Percentiles rank a stretch among this genome's conserved stretches.
phyloP scores from a whole-genome alignment of 2,888 invertebrate species.

The Tinea semifulvella region DNA sequence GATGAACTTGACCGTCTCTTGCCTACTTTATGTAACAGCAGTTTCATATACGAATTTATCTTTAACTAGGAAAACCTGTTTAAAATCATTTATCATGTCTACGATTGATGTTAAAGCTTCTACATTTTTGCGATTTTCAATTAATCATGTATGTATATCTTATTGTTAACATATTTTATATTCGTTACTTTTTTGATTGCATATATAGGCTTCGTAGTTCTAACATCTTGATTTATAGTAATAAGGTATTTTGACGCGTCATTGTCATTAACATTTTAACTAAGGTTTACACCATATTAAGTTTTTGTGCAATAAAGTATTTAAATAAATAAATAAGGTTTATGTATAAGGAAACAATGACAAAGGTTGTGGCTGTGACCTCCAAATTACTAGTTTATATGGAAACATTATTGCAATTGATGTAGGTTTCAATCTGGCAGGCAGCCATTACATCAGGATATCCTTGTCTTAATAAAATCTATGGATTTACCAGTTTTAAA shows the following conservation, averaged over 20 bases:
- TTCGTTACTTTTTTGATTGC: too few species aligned
- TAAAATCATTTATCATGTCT: too few species aligned
- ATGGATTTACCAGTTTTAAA: constrained; percentile 10
- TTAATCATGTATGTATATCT: too few species aligned
- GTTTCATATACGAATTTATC: too few species aligned
- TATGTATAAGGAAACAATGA: constrained; percentile 8
- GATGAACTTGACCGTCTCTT: constrained; percentile 8
- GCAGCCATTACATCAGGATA: constrained; percentile 6
- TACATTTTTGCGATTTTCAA: too few species aligned
- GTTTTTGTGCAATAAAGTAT: background rate
- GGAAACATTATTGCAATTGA: constrained; percentile 7
- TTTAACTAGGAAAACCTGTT: too few species aligned
- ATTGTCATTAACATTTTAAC: background rate
- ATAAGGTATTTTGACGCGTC: background rate
- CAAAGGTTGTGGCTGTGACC: constrained; percentile 6
- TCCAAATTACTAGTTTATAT: constrained; percentile 11
- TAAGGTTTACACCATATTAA: background rate
- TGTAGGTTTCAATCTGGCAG: constrained; percentile 2
- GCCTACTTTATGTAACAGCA: background rate
- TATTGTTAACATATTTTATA: too few species aligned
- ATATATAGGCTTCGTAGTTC: too few species aligned
- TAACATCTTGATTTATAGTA: too few species aligned
- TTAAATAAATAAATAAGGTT: constrained; percentile 2
- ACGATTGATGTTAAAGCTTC: too few species aligned
- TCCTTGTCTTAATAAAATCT: constrained; percentile 11